Conservation (phyloP, 1,140 invertebrate species). For the Calycopis cecrops region DNA sequence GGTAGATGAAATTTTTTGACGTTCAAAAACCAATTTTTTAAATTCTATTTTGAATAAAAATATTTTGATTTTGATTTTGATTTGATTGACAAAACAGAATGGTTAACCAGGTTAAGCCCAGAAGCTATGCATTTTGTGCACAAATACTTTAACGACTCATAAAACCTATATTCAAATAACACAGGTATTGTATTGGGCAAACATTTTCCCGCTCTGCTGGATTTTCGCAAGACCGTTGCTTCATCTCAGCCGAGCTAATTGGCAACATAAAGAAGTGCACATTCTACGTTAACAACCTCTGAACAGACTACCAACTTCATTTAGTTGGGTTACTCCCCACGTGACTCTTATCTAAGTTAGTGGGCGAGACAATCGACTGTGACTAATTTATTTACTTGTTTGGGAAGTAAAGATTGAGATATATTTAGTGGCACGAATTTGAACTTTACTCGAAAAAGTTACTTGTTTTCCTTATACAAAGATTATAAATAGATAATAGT, state of each 20-base stretch:
- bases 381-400: conserved; percentile 20
- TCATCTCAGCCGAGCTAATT: conserved; percentile 45
- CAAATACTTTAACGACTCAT: background rate
- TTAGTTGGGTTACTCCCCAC: conserved; percentile 33
- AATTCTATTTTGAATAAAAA: no score
- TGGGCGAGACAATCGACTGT: conserved; percentile 28
- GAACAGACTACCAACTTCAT: conserved; percentile 25
- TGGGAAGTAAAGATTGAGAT: no score
- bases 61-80: no score
- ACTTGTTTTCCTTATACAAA: no score
- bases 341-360: conserved; percentile 25
- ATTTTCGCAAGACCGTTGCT: conserved; percentile 55
- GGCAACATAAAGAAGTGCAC: conserved; percentile 33
- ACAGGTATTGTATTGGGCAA: conserved; percentile 36
- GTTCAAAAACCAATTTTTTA: no score
- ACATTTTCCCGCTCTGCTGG: conserved; percentile 41
- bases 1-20: no score
- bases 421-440: no score
- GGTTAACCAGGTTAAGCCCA: background rate
- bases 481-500: no score
- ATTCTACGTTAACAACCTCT: conserved; percentile 35
- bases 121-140: background rate
- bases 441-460: no score
- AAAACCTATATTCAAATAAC: background rate
- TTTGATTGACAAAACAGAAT: no score